Conservation (phyloP, 92 coral and sea anemone species). For the Phenganax stokvisi region DNA sequence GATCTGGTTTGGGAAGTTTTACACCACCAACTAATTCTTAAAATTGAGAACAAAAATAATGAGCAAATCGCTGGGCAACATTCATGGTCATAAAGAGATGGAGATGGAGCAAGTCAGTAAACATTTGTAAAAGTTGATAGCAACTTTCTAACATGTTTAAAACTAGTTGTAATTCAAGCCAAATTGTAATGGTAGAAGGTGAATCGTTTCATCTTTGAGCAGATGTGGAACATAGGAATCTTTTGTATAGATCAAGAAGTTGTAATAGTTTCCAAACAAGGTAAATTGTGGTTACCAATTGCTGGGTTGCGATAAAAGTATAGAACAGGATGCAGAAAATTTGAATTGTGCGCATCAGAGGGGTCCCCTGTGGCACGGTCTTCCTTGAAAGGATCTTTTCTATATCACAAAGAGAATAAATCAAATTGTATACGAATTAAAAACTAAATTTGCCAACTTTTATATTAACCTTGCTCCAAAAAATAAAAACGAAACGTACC, state of each 20-base stretch:
- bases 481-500: constrained; percentile 48
- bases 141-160: too few relatives aligned
- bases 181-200: too few relatives aligned
- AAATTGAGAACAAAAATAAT: background rate
- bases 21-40: constrained; percentile 37
- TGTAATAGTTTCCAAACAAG: background rate
- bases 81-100: background rate
- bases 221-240: too few relatives aligned
- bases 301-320: constrained; percentile 78
- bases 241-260: too few relatives aligned
- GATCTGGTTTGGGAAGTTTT: constrained; percentile 78
- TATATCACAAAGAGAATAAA: constrained; percentile 19
- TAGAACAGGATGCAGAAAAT: constrained; percentile 92
- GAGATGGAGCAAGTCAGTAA: too few relatives aligned
- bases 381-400: constrained; percentile 78
- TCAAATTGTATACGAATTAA: background rate
- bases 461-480: background rate
- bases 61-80: background rate
- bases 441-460: background rate
- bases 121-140: too few relatives aligned
- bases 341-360: constrained; percentile 74
- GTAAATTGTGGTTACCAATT: constrained; percentile 40
- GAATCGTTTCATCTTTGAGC: too few relatives aligned
- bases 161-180: too few relatives aligned
- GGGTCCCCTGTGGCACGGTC: constrained; percentile 97